Evolutionary conservation across 1,140 invertebrate genomes (phyloP), one percentile per base, ranked within the genome.

Genomic region (Halesus radiatus): DNA sequence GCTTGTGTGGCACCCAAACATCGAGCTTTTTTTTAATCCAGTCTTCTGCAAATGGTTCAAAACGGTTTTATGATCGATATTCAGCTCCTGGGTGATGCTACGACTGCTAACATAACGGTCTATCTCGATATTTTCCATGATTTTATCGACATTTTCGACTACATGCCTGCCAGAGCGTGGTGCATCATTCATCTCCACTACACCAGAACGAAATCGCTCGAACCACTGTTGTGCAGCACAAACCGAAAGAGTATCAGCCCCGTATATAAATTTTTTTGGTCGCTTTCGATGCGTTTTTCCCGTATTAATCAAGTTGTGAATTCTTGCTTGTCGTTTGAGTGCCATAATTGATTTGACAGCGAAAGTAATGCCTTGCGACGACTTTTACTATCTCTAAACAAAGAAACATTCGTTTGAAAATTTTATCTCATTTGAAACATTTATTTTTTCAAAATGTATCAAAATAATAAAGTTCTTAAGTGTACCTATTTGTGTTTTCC

Each of bases 171-270:
- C 58, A 62, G 58, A 62, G 58, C 58, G 58, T 62, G 58, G 58
- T 62, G 58, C 58, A 62, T 62, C 22, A 62, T 62, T 62, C 58
- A 62, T 10, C 58, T 62, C 58, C 58, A 62, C 58, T 62, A 62
- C 58, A 62, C 58, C 58, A 62, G 58, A 62, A 62, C 58, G n/a
- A 22, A 7, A 62, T 62, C 58, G 58, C 58, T 62, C 58, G 22
- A 62, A 62, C 58, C 58, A 62, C 58, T 62, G 58, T 62, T 62
- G 58, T 62, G 58, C 58, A 62, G 58, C 58, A 62, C 58, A 22
- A 62, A 62, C 58, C 58, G 58, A 62, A 62, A 62, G 16, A 62
- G 22, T 62, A 62, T 62, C 22, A 16, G 58, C 58, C 58, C 58
- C 58, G 58, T 62, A 62, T 62, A 62, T n/a, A n/a, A n/a, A n/a